phyloP scores from a whole-genome alignment of 1,140 invertebrate species.

The Drosophila baimaii region DNA sequence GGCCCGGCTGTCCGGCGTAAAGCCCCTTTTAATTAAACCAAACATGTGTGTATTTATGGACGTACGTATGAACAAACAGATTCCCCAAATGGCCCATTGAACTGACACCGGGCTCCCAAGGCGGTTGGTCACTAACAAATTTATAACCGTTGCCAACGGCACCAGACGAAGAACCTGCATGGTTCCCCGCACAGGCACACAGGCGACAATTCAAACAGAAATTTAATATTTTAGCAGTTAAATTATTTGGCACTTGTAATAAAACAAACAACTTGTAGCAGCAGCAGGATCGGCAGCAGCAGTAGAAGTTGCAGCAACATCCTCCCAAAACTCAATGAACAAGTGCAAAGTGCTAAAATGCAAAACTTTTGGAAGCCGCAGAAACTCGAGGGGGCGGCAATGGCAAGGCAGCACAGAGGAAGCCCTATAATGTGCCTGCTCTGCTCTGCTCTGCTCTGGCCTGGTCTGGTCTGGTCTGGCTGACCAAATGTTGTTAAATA shows the following conservation, averaged over 20 bases:
- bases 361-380: slow-evolving; percentile 73
- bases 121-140: slow-evolving; percentile 48
- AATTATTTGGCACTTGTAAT: slow-evolving; percentile 83
- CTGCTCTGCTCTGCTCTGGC: slow-evolving; percentile 7
- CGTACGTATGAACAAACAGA: slow-evolving; percentile 52
- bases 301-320: slow-evolving; percentile 18
- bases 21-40: slow-evolving; percentile 79
- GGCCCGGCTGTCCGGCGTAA: slow-evolving; percentile 41
- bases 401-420: not conserved
- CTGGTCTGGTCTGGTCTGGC: slow-evolving; percentile 12
- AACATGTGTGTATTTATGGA: slow-evolving; percentile 58
- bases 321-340: slow-evolving; percentile 46
- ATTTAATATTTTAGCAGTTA: slow-evolving; percentile 82
- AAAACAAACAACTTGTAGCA: slow-evolving; percentile 77
- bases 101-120: slow-evolving; percentile 54
- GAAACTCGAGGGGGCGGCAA: slow-evolving; percentile 30
- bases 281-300: slow-evolving; percentile 28
- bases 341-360: slow-evolving; percentile 79
- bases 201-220: slow-evolving; percentile 75
- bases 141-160: slow-evolving; percentile 59
- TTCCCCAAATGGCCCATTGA: slow-evolving; percentile 77
- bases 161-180: slow-evolving; percentile 10
- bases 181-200: slow-evolving; percentile 8
- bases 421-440: slow-evolving; percentile 54
- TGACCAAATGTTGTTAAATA: slow-evolving; percentile 82